phyloP scores from a whole-genome alignment of 2,888 invertebrate species.

The Thumatha senex region DNA sequence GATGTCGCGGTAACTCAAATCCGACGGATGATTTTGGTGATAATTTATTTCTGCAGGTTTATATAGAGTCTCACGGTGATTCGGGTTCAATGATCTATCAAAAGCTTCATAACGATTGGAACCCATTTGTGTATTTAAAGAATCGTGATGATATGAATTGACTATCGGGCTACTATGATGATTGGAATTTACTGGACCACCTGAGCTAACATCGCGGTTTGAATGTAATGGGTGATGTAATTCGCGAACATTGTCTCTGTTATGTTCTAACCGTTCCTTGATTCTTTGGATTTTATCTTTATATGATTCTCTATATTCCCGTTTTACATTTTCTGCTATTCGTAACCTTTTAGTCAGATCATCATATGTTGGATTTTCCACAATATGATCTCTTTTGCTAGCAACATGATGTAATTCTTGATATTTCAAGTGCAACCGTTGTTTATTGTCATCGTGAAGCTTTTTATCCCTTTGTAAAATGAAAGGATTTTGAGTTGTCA shows the following conservation, averaged over 20 bases:
- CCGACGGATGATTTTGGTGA: not conserved
- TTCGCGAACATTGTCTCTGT: not conserved
- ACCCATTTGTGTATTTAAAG: not conserved
- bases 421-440: slow-evolving; percentile 9
- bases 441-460: slow-evolving; percentile 8
- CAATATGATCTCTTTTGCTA: slow-evolving; percentile 6
- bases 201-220: not conserved
- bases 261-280: slow-evolving; percentile 6
- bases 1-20: slow-evolving; percentile 2
- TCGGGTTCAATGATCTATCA: not conserved
- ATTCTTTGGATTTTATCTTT: slow-evolving; percentile 9
- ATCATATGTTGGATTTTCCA: slow-evolving; percentile 3
- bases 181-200: not conserved
- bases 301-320: slow-evolving; percentile 5
- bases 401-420: not conserved
- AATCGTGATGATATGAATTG: not conserved
- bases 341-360: slow-evolving; percentile 14
- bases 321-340: slow-evolving; percentile 1
- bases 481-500: slow-evolving; percentile 42
- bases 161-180: not conserved
- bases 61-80: not conserved
- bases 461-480: slow-evolving; percentile 9
- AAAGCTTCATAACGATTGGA: not conserved
- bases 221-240: not conserved
- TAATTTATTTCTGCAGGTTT: not conserved